A percentile compares a stretch with the other conserved stretches of the same genome.
phyloP scores from a whole-genome alignment of 2,797 vertebrate species.

The Oreonectes daqikongensis region DNA sequence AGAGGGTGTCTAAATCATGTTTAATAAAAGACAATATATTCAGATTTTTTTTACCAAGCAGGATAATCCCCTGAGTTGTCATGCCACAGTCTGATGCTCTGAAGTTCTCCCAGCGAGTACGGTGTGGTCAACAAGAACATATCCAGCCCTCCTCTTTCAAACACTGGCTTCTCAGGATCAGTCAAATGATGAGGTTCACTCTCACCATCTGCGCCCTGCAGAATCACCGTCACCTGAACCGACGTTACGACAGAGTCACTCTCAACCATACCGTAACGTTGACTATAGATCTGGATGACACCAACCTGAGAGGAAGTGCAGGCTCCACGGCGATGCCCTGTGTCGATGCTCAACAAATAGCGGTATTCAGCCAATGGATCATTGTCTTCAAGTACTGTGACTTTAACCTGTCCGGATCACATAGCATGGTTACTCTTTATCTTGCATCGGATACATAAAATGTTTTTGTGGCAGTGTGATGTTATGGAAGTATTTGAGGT shows the following conservation, averaged over 20 bases:
- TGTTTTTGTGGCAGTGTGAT: no score
- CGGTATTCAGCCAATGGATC: slow-evolving; percentile 90
- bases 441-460: background rate
- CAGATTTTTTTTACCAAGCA: slow-evolving; percentile 79
- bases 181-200: slow-evolving; percentile 91
- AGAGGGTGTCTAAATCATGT: background rate
- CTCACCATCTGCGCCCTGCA: slow-evolving; percentile 86
- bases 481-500: background rate
- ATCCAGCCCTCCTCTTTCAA: slow-evolving; percentile 89
- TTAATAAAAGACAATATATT: background rate
- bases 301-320: slow-evolving; percentile 90
- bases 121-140: slow-evolving; percentile 90
- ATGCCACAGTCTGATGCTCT: slow-evolving; percentile 89
- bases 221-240: slow-evolving; percentile 86
- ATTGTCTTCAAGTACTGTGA: slow-evolving; percentile 90
- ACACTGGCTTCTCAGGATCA: slow-evolving; percentile 80
- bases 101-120: slow-evolving; percentile 89
- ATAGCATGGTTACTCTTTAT: background rate
- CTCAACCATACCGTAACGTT: background rate
- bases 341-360: slow-evolving; percentile 88
- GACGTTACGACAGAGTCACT: slow-evolving; percentile 41
- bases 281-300: background rate
- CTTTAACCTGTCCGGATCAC: slow-evolving; percentile 84
- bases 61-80: slow-evolving; percentile 89
- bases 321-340: slow-evolving; percentile 87